Conservation (phyloP, 2,888 invertebrate species). For the Imbricaverruca yamaguchii region DNA sequence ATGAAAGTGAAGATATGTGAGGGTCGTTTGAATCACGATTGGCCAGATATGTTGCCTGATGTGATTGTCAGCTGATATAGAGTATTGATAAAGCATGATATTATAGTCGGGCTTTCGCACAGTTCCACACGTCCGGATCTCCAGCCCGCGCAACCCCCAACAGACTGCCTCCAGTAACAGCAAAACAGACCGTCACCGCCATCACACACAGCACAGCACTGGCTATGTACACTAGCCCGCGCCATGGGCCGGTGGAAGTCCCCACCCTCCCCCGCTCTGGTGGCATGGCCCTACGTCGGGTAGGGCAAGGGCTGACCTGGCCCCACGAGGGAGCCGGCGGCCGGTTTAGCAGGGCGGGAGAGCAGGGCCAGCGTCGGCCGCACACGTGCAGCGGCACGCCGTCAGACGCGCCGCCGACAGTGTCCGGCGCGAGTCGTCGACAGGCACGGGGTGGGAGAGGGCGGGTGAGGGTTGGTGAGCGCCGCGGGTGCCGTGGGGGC, state of each 20-base stretch:
- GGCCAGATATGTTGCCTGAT: conserved; percentile 9
- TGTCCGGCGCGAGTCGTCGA: no score
- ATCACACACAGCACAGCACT: not conserved
- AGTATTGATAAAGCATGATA: not conserved
- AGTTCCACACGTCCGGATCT: not conserved
- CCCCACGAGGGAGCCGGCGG: not conserved
- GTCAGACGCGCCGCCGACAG: no score
- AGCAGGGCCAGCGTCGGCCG: not conserved
- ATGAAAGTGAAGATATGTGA: conserved; percentile 19
- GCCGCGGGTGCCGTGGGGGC: not conserved
- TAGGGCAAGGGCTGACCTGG: not conserved
- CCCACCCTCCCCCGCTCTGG: conserved; percentile 14
- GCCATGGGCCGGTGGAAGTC: not conserved
- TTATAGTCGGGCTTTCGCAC: not conserved
- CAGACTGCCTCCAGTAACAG: not conserved
- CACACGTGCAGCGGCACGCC: no score
- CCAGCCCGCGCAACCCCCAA: not conserved
- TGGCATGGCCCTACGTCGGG: conserved; percentile 8
- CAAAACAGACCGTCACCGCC: not conserved
- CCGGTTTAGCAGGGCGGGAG: not conserved
- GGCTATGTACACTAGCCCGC: not conserved
- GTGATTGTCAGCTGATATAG: not conserved
- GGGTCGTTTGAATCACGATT: not conserved
- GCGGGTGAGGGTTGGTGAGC: not conserved
- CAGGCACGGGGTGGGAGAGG: not conserved